These are phyloP conservation scores for Mycetomoellerius zeteki DNA, from an alignment of 1,140 invertebrate species.

Conservation along the genomic window DNA sequence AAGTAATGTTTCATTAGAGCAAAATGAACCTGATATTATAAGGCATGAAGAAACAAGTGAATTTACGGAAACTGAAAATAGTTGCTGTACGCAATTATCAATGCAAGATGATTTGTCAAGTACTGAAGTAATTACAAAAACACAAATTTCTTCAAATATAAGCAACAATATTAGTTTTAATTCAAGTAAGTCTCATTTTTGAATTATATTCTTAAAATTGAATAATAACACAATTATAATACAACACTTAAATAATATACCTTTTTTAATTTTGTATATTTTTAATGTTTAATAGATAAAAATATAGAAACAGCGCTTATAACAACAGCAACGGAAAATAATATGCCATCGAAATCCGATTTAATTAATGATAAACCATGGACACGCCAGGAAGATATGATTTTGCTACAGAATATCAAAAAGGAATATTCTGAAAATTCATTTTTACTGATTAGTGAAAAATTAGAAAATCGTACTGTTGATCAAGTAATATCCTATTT, in stretches of 20 bases:
- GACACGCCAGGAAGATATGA: constrained; percentile 84
- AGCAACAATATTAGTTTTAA: constrained; percentile 52
- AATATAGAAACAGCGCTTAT: background rate
- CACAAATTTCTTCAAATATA: background rate
- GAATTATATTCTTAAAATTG: constrained; percentile 11
- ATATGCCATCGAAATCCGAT: constrained; percentile 60
- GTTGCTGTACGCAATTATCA: constrained; percentile 14
- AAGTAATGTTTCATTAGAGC: constrained; percentile 69
- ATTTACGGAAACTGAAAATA: constrained; percentile 28
- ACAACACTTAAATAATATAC: background rate
- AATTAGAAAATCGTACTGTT: constrained; percentile 80
- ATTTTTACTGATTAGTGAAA: constrained; percentile 79
- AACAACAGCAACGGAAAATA: constrained; percentile 55
- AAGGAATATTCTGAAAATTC: constrained; percentile 84
- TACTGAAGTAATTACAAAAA: constrained; percentile 24
- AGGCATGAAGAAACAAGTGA: constrained; percentile 24
- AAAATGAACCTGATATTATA: constrained; percentile 5
- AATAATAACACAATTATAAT: background rate
- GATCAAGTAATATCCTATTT: constrained; percentile 76
- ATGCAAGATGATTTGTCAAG: constrained; percentile 56
- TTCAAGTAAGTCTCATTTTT: constrained; percentile 67
- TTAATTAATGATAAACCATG: constrained; percentile 75
- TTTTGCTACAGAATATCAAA: constrained; percentile 83
- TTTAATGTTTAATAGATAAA: background rate
- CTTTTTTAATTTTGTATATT: background rate